Base-by-base conservation (phyloP, 2,888 invertebrate species). In the Selenia dentaria region DNA sequence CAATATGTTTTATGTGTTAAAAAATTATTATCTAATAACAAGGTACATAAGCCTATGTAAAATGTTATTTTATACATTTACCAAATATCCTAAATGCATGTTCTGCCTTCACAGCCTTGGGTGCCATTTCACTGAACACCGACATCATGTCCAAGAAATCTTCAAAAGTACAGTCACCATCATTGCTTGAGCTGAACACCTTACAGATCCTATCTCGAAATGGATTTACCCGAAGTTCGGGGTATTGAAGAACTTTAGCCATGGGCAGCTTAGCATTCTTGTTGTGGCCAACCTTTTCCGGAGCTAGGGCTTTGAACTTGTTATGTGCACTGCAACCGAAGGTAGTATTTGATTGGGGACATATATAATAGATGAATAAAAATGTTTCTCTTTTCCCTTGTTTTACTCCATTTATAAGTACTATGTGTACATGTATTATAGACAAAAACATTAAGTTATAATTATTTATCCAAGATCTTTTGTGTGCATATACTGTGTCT, bases 61-160 rank as follows among this genome's bases (percentile, higher is more conserved):
- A n/a, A n/a, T n/a, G n/a, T n/a, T n/a, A n/a, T n/a, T n/a, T n/a
- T n/a, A n/a, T n/a, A n/a, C n/a, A 16, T 74, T 87, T 91, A 97
- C 98, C 98, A 92, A 97, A 98, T 83, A 98, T 97, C 75, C 97
- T 93, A 87, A 98, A 98, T 2, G 98, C 98, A 88, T 98, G 98
- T 75, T 97, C 97, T 8, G 98, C 96, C 82, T 98, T 98, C 0
- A 98, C 96, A 54, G 96, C 95, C 64, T 96, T 95, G 0, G 98
- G 98, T 5, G 98, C 97, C 67, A 94, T 94, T 66, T 97, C 97
- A 74, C 97, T 96, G 65, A 98, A 97, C 10, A 98, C 97, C 0
- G 97, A 98, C 95, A 98, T 97, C 98, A 98, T 98, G 70, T 98
- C 98, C 2, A 98, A 91, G 73, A 98, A 98, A 79, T 98, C 98